Evolutionary conservation across 2,888 invertebrate species (phyloP).

Genomic region (Lissocephala sabroskyi): DNA sequence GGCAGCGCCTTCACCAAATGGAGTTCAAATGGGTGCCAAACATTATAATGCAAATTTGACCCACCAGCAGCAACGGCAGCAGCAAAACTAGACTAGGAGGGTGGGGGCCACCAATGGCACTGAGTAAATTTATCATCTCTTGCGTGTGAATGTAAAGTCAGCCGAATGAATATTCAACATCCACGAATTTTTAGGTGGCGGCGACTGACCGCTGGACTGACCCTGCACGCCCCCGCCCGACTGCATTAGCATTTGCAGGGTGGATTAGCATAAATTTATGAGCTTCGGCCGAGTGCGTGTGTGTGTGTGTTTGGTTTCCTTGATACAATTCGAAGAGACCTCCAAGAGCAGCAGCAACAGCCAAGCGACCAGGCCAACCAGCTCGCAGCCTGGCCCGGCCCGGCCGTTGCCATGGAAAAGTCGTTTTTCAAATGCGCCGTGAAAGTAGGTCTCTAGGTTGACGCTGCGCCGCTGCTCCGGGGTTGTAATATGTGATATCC

Average conservation of each 20-base stretch:
- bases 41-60: conserved; percentile 51
- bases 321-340: conserved; percentile 57
- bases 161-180: conserved; percentile 56
- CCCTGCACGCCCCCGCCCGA: conserved; percentile 14
- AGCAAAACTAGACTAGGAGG: too few relatives aligned
- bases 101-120: conserved; percentile 23
- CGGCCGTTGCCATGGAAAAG: conserved; percentile 13
- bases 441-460: conserved; percentile 60
- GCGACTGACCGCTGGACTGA: conserved; percentile 51
- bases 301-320: conserved; percentile 44
- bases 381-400: background rate
- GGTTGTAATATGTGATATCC: conserved; percentile 5
- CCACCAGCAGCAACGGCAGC: background rate
- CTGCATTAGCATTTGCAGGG: conserved; percentile 54
- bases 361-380: conserved; percentile 28
- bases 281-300: conserved; percentile 6
- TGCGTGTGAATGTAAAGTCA: conserved; percentile 45
- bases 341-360: too few relatives aligned
- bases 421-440: conserved; percentile 28
- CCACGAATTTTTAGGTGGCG: background rate
- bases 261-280: conserved; percentile 50
- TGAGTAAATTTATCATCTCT: conserved; percentile 47
- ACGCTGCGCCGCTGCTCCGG: conserved; percentile 15
- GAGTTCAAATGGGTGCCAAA: background rate
- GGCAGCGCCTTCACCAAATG: background rate